Evolutionary conservation across 2,113 vertebrate genomes (phyloP).

Genomic region (Eurystomus gularis): DNA sequence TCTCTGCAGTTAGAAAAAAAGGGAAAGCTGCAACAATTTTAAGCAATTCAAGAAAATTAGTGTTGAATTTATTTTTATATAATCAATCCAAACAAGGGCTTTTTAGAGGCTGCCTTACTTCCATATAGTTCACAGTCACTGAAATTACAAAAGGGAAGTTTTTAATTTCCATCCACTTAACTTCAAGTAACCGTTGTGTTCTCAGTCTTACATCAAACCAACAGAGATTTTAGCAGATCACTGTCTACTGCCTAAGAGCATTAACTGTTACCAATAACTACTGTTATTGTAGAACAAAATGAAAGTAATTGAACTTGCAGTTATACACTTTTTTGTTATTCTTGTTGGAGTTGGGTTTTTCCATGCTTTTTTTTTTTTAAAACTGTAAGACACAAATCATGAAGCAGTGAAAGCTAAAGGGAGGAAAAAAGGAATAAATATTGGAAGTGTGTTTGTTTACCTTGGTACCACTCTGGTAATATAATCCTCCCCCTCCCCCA

Average conservation of each 20-base stretch:
- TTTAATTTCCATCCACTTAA: background rate
- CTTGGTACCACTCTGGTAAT: background rate
- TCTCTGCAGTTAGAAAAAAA: background rate
- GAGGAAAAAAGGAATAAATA: background rate
- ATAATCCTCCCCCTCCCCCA: background rate
- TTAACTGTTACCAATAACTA: background rate
- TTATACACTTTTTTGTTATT: background rate
- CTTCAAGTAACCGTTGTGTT: background rate
- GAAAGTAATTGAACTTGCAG: background rate
- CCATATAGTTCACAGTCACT: background rate
- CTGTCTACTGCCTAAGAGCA: background rate
- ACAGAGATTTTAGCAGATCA: background rate
- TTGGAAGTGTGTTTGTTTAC: background rate
- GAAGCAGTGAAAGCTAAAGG: background rate
- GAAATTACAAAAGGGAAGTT: background rate
- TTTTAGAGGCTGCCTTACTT: background rate
- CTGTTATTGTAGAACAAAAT: background rate
- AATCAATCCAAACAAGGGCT: background rate
- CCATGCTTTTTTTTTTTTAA: background rate
- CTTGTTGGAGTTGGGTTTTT: background rate
- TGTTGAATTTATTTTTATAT: background rate
- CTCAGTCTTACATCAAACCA: background rate
- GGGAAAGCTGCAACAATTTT: background rate
- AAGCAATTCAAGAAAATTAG: background rate
- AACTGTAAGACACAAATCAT: background rate